A percentile compares a stretch with the other conserved stretches of the same genome.
Conservation (phyloP, 2,888 invertebrate species). For the Chymomyza fuscimana region DNA sequence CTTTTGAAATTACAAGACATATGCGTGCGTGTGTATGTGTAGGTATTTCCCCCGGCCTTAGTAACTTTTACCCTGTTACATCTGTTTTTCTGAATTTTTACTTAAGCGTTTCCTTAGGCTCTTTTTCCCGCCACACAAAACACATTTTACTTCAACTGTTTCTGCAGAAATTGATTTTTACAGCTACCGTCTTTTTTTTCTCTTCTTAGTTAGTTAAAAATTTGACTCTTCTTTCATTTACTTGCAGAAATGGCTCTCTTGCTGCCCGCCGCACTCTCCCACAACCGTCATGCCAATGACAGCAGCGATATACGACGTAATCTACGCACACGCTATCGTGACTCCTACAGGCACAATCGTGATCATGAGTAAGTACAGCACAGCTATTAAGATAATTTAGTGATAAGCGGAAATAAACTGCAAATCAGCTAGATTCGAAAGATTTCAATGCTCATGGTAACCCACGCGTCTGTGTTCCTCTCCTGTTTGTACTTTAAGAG, state of each 20-base stretch:
- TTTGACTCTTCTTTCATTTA: slow-evolving; percentile 38
- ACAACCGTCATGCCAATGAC: slow-evolving; percentile 88
- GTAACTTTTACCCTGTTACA: background rate
- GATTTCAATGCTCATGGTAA: too few relatives aligned
- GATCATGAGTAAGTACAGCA: slow-evolving; percentile 79
- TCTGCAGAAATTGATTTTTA: background rate
- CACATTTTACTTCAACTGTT: background rate
- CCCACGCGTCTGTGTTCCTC: too few relatives aligned
- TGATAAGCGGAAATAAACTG: too few relatives aligned
- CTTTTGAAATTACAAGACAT: background rate
- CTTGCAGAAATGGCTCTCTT: slow-evolving; percentile 90
- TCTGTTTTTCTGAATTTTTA: background rate
- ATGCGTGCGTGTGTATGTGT: background rate
- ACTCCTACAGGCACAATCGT: slow-evolving; percentile 83
- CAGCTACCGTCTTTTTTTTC: background rate
- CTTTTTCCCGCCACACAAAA: background rate
- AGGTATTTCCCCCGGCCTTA: background rate
- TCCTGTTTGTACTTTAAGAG: too few relatives aligned
- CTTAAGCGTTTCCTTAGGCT: background rate
- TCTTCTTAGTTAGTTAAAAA: background rate
- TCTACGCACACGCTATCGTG: slow-evolving; percentile 86
- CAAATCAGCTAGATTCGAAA: too few relatives aligned
- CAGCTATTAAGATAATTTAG: too few relatives aligned
- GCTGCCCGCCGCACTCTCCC: slow-evolving; percentile 88
- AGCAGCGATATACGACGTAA: slow-evolving; percentile 90